A percentile compares a stretch with the other conserved stretches of the same genome.
phyloP scores from a whole-genome alignment of 2,797 vertebrate genomes.

The Poecilia picta region DNA sequence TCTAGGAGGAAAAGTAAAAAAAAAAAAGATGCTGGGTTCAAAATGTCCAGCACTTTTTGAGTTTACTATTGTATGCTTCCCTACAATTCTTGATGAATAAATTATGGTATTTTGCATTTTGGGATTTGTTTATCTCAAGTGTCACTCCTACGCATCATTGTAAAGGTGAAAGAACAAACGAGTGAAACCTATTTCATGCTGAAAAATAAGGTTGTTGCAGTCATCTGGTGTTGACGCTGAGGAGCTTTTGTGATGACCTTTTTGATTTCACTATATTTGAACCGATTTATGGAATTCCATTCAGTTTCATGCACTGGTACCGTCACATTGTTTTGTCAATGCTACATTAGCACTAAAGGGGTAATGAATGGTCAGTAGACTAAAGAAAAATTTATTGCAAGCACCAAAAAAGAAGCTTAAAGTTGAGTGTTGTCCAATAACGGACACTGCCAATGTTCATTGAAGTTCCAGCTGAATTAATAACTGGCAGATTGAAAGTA shows the following conservation, averaged over 20 bases:
- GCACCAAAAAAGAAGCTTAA: background rate
- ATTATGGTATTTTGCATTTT: background rate
- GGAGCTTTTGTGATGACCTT: background rate
- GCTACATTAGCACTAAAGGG: background rate
- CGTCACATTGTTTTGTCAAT: background rate
- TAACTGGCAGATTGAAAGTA: background rate
- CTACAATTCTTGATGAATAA: conserved; percentile 7
- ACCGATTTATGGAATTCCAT: background rate
- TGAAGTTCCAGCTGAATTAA: background rate
- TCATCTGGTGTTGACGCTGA: background rate
- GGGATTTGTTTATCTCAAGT: background rate
- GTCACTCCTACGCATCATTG: background rate
- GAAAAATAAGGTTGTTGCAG: background rate
- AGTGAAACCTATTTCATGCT: background rate
- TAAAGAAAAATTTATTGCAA: background rate
- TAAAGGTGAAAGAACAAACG: background rate
- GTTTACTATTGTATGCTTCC: conserved; percentile 12
- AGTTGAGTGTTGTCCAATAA: background rate
- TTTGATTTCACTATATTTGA: background rate
- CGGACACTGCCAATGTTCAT: background rate
- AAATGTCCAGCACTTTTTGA: conserved; percentile 8
- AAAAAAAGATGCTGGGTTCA: background rate
- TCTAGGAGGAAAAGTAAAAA: conserved; percentile 17
- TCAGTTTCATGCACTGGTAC: background rate
- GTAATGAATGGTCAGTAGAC: background rate